A percentile compares a stretch with the other conserved stretches of the same genome.
These are phyloP conservation scores for Megaceryle torquata DNA, from an alignment of 2,113 vertebrate genomes.

Conservation along the genomic window DNA sequence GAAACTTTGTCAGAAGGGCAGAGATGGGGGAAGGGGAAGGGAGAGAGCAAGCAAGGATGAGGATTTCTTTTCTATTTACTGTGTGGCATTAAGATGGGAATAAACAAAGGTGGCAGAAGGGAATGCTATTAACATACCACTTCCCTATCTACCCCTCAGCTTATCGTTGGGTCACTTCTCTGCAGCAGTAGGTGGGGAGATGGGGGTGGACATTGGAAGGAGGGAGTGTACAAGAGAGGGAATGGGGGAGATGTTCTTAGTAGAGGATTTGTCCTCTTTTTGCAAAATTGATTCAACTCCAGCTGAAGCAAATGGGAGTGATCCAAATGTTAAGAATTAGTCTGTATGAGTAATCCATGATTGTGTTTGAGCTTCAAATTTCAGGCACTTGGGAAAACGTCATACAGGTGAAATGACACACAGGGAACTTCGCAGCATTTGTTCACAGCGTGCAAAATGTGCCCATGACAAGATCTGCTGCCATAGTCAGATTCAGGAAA, in stretches of 20 bases:
- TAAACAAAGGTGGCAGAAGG: slow-evolving; percentile 7
- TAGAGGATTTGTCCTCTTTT: neutral
- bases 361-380: neutral
- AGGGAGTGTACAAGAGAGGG: neutral
- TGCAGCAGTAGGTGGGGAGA: neutral
- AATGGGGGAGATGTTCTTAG: neutral
- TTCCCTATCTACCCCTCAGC: neutral
- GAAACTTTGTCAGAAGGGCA: slow-evolving; percentile 9
- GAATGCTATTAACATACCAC: neutral
- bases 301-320: neutral
- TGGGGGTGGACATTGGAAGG: neutral
- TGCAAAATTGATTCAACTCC: neutral
- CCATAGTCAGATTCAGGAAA: neutral
- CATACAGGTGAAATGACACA: neutral
- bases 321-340: neutral
- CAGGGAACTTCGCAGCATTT: neutral
- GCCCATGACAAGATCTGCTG: neutral
- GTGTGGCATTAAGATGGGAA: neutral
- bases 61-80: neutral
- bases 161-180: neutral
- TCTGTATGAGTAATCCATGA: neutral
- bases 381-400: neutral
- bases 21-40: slow-evolving; percentile 30
- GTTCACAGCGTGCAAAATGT: neutral
- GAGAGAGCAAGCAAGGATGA: neutral